phyloP scores from a whole-genome alignment of 2,888 invertebrate genomes.

The Venusia cambrica region DNA sequence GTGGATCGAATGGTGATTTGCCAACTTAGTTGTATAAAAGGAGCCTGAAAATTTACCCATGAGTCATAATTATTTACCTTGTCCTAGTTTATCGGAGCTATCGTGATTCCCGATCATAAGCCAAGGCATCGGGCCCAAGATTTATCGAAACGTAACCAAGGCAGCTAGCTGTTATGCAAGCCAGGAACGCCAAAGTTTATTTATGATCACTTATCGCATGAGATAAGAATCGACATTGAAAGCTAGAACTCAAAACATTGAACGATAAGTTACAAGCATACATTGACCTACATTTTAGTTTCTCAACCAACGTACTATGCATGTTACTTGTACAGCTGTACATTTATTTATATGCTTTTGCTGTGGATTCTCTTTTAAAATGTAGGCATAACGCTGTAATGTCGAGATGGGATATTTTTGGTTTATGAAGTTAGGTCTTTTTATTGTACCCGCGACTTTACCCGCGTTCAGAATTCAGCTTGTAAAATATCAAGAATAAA shows the following conservation, averaged over 20 bases:
- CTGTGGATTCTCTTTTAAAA: no score
- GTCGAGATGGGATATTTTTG: no score
- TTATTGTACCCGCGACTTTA: no score
- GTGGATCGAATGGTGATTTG: no score
- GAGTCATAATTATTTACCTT: no score
- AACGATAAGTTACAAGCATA: constrained; percentile 23
- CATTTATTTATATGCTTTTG: not conserved
- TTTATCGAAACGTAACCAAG: constrained; percentile 10
- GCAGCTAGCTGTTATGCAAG: constrained; percentile 12
- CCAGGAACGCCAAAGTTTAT: constrained; percentile 24
- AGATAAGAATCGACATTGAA: constrained; percentile 31
- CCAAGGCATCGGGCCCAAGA: constrained; percentile 3
- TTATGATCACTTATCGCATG: constrained; percentile 22
- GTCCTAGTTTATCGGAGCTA: not conserved
- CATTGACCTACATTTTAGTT: constrained; percentile 26
- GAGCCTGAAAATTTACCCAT: no score
- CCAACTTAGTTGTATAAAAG: no score
- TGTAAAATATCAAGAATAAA: no score
- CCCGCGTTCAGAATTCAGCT: no score
- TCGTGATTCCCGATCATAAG: constrained; percentile 8
- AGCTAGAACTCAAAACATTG: constrained; percentile 30
- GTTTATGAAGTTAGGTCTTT: no score
- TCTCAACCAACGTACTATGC: constrained; percentile 7
- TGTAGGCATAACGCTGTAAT: no score
- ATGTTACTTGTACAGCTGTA: constrained; percentile 4